These are phyloP conservation scores for Jaculus jaculus DNA, from an alignment of 2,113 vertebrate species.

Conservation along the genomic window DNA sequence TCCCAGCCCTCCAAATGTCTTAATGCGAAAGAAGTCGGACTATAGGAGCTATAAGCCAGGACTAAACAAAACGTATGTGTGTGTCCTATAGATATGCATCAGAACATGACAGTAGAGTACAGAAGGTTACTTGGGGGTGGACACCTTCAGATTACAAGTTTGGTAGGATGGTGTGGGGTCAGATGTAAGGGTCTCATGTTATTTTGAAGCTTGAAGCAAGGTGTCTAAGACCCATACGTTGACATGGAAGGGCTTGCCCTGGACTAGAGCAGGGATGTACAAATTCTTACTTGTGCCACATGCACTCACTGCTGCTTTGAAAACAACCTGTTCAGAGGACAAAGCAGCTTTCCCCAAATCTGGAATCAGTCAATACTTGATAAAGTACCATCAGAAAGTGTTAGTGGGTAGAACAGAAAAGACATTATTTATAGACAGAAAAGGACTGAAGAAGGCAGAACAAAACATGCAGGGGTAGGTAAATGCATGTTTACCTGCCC, in stretches of 20 bases:
- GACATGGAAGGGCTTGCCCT: not conserved
- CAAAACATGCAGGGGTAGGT: too few species aligned
- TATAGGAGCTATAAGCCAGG: not conserved
- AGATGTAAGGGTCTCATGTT: not conserved
- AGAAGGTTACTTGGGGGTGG: not conserved
- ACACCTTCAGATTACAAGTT: not conserved
- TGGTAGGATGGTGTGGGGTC: not conserved
- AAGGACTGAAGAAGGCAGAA: not conserved
- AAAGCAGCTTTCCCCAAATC: not conserved
- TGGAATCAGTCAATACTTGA: not conserved
- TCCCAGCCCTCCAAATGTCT: not conserved
- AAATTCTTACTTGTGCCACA: not conserved
- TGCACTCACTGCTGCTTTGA: too few species aligned
- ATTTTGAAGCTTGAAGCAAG: not conserved
- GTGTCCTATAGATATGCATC: too few species aligned
- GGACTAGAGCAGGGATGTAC: not conserved
- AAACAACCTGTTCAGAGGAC: not conserved
- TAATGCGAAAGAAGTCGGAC: not conserved
- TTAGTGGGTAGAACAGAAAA: not conserved
- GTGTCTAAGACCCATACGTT: not conserved
- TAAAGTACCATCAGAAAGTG: not conserved
- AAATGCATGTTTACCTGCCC: not conserved
- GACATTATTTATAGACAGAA: not conserved
- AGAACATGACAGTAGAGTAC: too few species aligned
- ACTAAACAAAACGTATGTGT: not conserved